phyloP scores from a whole-genome alignment of 1,140 invertebrate species.

The Drosophila novamexicana region DNA sequence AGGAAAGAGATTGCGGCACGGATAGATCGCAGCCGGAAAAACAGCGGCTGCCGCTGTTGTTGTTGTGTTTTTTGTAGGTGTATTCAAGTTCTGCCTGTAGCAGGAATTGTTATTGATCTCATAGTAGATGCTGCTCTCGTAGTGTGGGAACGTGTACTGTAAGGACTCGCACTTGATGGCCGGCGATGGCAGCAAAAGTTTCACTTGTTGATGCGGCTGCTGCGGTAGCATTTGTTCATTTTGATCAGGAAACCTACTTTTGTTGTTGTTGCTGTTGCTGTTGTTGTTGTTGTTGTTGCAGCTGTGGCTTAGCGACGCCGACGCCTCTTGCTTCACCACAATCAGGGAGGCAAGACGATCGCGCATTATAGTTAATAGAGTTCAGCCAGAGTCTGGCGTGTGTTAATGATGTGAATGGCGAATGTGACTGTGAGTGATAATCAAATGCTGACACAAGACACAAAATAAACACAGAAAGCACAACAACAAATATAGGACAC shows the following conservation, averaged over 20 bases:
- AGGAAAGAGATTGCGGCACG: slow-evolving; percentile 79
- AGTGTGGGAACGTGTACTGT: slow-evolving; percentile 24
- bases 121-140: slow-evolving; percentile 53
- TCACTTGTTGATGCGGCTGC: slow-evolving; percentile 33
- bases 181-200: slow-evolving; percentile 34
- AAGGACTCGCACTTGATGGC: slow-evolving; percentile 67
- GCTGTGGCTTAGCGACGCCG: slow-evolving; percentile 26
- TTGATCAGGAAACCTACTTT: slow-evolving; percentile 9
- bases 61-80: slow-evolving; percentile 10
- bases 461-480: slow-evolving; percentile 8
- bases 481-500: slow-evolving; percentile 39
- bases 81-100: slow-evolving; percentile 69
- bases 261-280: slow-evolving; percentile 18
- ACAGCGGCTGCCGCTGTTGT: slow-evolving; percentile 1
- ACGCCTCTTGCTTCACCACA: slow-evolving; percentile 83
- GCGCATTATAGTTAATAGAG: slow-evolving; percentile 71
- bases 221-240: slow-evolving; percentile 17
- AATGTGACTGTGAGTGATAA: slow-evolving; percentile 1
- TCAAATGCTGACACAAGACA: slow-evolving; percentile 7
- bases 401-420: slow-evolving; percentile 6
- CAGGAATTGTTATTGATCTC: slow-evolving; percentile 75
- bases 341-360: slow-evolving; percentile 84
- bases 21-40: slow-evolving; percentile 69
- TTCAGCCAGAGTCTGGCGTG: neutral
- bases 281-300: slow-evolving; percentile 29